Base-by-base conservation (phyloP, 2,797 vertebrate species). In the Bradypodion pumilum region DNA sequence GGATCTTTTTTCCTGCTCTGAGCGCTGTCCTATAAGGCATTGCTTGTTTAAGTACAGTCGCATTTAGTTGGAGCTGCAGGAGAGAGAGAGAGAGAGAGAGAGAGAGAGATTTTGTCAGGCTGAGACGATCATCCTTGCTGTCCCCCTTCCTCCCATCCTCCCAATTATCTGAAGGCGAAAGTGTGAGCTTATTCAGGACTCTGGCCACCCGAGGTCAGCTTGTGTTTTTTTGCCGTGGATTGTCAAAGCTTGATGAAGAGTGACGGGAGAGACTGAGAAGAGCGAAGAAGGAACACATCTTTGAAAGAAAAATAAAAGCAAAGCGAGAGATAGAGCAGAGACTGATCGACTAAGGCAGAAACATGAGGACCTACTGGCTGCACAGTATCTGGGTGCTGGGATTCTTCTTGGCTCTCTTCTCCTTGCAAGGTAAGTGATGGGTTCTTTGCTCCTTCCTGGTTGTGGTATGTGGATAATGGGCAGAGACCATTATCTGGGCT, bases 61-160 rank as follows among this genome's bases (percentile, higher is more conserved):
- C 96, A 96, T 97, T 97, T 96, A 96, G 96, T 95, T 95, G 96
- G 94, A 96, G 95, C 96, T 96, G 96, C 95, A 96, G 96, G 94
- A 95, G 95, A 94, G 94, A 91, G 75, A 86, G 91, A 79, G 93
- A 92, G 91, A 27, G 44, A 25, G 78, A 40, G 91, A 79, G 93
- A 92, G 91, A 27, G 44, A 25, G 78, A 40, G 80, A 81, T 85
- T 81, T 85, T 85, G 79, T 81, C 91, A 87, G 91, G 86, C 91
- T 94, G 84, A 87, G 42, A 82, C 80, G 81, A 92, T 84, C 91
- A 90, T 89, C 90, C 78, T 88, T 87, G 91, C 91, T 91, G 89
- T 12, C 72, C 87, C 86, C 86, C 13, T 72, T 87, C 86, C 85
- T 81, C 86, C 87, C 85, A 79, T 89, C 70, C 88, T 92, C 78